These are phyloP conservation scores for Rapana venosa DNA, from an alignment of 2,888 invertebrate genomes.

Conservation along the genomic window DNA sequence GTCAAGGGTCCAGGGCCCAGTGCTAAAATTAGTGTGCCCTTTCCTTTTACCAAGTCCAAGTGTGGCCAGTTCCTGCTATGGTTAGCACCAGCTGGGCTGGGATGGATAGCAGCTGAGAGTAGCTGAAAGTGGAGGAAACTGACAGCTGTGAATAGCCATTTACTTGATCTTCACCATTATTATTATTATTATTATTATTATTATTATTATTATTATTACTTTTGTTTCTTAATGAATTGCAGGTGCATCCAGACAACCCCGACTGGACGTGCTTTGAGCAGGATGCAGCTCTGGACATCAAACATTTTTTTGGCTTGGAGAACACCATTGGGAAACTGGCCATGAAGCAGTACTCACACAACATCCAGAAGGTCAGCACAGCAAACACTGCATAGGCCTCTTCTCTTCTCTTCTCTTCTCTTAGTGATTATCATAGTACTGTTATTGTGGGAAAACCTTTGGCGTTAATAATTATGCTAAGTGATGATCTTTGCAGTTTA, in stretches of 20 bases:
- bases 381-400: background rate
- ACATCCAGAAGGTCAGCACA: conserved; percentile 84
- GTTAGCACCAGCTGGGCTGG: no score
- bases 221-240: conserved; percentile 39
- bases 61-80: no score
- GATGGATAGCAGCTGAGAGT: no score
- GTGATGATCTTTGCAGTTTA: no score
- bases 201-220: background rate
- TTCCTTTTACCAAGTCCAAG: no score
- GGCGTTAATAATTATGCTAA: background rate
- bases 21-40: no score
- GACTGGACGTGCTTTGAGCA: conserved; percentile 98
- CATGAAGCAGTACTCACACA: conserved; percentile 95
- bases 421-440: background rate
- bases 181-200: background rate
- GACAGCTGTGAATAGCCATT: no score
- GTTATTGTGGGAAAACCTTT: background rate
- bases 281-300: conserved; percentile 92
- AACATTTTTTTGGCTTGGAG: conserved; percentile 96
- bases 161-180: no score
- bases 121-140: no score
- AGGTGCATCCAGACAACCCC: conserved; percentile 95
- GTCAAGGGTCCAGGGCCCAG: no score
- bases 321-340: conserved; percentile 95
- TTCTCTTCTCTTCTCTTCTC: no score